Conservation (phyloP, 2,888 invertebrate genomes). For the Chymomyza fuscimana region DNA sequence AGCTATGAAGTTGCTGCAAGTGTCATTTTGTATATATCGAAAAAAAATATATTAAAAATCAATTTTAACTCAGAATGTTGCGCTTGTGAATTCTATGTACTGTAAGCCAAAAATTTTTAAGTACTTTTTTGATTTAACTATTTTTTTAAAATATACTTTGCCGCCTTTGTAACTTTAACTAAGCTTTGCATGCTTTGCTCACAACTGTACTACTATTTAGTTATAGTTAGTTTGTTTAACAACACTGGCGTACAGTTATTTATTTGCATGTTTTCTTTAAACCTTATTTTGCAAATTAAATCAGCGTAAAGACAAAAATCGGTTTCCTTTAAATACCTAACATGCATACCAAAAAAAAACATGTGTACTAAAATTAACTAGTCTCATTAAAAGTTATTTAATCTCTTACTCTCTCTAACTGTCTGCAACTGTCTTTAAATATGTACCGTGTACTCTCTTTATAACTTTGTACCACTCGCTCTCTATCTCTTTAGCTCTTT, state of each 20-base stretch:
- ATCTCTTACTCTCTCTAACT: constrained; percentile 18
- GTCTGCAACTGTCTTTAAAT: constrained; percentile 13
- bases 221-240: background rate
- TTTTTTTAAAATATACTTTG: constrained; percentile 17
- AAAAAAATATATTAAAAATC: background rate
- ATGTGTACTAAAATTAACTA: constrained; percentile 18
- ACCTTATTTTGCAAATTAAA: constrained; percentile 8
- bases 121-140: constrained; percentile 30
- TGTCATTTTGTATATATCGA: constrained; percentile 48
- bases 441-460: constrained; percentile 11
- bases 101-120: constrained; percentile 22
- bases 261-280: constrained; percentile 6
- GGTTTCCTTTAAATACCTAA: constrained; percentile 68
- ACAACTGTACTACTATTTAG: constrained; percentile 29
- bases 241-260: constrained; percentile 34
- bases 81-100: constrained; percentile 46
- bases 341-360: constrained; percentile 50
- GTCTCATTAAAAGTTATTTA: constrained; percentile 16
- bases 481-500: constrained; percentile 16
- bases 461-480: constrained; percentile 14
- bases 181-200: constrained; percentile 19
- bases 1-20: constrained; percentile 80
- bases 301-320: constrained; percentile 62
- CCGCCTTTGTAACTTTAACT: constrained; percentile 18
- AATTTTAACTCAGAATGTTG: background rate